Evolutionary conservation across 2,113 vertebrate species (phyloP).

Genomic region (Paradisaea rubra): DNA sequence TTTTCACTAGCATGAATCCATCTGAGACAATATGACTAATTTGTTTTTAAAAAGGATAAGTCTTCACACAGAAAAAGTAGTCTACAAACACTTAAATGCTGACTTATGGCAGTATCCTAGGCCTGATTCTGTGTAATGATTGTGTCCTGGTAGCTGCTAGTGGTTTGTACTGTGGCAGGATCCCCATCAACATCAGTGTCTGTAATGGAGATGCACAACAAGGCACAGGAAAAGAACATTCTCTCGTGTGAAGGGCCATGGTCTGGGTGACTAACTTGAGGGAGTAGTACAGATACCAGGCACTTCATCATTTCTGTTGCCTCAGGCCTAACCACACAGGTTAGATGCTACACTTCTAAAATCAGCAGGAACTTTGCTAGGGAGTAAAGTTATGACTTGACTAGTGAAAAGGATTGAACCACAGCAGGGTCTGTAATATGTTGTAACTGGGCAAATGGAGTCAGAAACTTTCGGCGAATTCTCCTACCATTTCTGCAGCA

Average conservation of each 20-base stretch:
- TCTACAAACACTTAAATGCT: background rate
- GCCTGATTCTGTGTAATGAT: background rate
- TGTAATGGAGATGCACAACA: accelerated
- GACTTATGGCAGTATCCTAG: background rate
- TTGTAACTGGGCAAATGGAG: background rate
- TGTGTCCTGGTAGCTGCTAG: background rate
- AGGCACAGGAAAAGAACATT: background rate
- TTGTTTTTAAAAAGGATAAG: background rate
- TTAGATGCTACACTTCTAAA: background rate
- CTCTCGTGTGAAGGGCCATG: background rate
- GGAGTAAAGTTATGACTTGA: background rate
- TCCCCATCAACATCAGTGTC: background rate
- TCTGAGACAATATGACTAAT: background rate
- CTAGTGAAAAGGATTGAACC: background rate
- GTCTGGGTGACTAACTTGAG: background rate
- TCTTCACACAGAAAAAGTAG: background rate
- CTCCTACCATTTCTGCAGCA: background rate
- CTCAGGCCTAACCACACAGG: accelerated
- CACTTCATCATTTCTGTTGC: background rate
- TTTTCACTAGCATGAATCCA: background rate
- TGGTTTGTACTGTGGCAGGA: background rate
- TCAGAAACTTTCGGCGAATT: background rate
- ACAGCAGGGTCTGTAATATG: background rate
- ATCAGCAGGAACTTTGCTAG: background rate
- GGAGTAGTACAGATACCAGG: background rate